Percentiles rank a stretch among this genome's conserved stretches.
These are phyloP conservation scores for Drosophila imparisetae DNA, from an alignment of 2,888 invertebrate species.

Conservation along the genomic window DNA sequence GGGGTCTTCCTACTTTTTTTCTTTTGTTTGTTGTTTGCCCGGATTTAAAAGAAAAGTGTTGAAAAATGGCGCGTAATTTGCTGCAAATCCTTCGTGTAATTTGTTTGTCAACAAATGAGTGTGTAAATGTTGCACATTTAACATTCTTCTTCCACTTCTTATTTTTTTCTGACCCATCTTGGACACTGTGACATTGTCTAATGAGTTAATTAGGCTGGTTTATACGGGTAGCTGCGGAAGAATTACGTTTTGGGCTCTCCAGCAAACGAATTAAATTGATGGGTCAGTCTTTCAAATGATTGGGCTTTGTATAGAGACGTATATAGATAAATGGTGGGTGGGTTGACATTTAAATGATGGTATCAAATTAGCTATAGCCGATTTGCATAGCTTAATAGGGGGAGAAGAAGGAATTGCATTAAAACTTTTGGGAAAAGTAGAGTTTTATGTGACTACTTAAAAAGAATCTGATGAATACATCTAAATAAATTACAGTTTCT, in stretches of 20 bases:
- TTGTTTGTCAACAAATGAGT: slow-evolving; percentile 79
- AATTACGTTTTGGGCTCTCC: slow-evolving; percentile 34
- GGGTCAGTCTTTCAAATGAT: slow-evolving; percentile 57
- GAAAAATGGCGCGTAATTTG: slow-evolving; percentile 76
- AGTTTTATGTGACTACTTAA: not conserved
- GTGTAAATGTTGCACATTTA: slow-evolving; percentile 76
- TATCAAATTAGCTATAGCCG: slow-evolving; percentile 23
- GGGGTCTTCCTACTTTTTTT: slow-evolving; percentile 10
- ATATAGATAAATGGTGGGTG: slow-evolving; percentile 16
- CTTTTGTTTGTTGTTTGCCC: slow-evolving; percentile 29
- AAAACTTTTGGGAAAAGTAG: not conserved
- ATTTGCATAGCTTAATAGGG: slow-evolving; percentile 23
- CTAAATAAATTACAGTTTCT: not conserved
- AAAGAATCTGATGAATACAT: not conserved
- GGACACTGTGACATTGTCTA: slow-evolving; percentile 67
- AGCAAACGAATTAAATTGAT: slow-evolving; percentile 42
- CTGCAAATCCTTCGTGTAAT: slow-evolving; percentile 75
- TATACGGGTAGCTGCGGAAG: slow-evolving; percentile 55
- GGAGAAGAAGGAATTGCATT: not conserved
- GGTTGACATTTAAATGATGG: slow-evolving; percentile 6
- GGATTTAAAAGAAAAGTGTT: slow-evolving; percentile 65
- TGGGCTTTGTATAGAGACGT: slow-evolving; percentile 11
- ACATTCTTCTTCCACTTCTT: slow-evolving; percentile 39
- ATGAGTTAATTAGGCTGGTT: slow-evolving; percentile 73
- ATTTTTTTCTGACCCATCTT: slow-evolving; percentile 17